phyloP scores from a whole-genome alignment of 2,113 vertebrate species.

The Beaufortia kweichowensis region DNA sequence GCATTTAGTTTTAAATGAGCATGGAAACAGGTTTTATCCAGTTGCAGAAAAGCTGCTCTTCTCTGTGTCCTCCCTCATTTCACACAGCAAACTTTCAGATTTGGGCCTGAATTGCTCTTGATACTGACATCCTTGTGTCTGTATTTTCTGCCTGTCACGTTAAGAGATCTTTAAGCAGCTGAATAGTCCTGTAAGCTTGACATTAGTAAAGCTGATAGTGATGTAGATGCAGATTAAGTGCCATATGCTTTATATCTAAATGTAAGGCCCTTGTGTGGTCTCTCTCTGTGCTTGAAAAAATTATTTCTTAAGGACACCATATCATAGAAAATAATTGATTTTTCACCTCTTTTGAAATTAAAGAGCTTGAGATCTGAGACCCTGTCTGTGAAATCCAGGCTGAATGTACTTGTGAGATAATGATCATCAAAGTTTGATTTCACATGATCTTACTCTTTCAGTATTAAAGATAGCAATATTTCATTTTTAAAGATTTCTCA shows the following conservation, averaged over 20 bases:
- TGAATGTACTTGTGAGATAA: too few relatives aligned
- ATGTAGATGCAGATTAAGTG: not conserved
- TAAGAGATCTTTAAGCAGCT: not conserved
- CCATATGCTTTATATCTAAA: not conserved
- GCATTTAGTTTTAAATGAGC: not conserved
- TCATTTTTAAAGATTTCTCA: too few relatives aligned
- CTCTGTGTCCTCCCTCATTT: not conserved
- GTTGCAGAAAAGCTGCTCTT: not conserved
- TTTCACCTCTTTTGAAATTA: too few relatives aligned
- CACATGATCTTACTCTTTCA: too few relatives aligned
- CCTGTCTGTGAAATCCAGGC: too few relatives aligned
- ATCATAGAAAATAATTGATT: too few relatives aligned
- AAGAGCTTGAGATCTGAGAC: too few relatives aligned
- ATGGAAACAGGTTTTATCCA: not conserved
- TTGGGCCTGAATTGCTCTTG: not conserved
- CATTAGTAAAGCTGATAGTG: not conserved
- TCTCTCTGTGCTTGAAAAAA: not conserved
- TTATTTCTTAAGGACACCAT: not conserved
- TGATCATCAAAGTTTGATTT: too few relatives aligned
- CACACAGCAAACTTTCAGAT: not conserved
- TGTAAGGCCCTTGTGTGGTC: not conserved
- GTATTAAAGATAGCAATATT: too few relatives aligned
- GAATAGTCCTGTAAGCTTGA: not conserved
- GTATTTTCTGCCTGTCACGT: not conserved
- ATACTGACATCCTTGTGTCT: not conserved